Evolutionary conservation across 2,113 vertebrate species (phyloP), one percentile per base, ranked within the genome.

Genomic region (Xerus inauris): DNA sequence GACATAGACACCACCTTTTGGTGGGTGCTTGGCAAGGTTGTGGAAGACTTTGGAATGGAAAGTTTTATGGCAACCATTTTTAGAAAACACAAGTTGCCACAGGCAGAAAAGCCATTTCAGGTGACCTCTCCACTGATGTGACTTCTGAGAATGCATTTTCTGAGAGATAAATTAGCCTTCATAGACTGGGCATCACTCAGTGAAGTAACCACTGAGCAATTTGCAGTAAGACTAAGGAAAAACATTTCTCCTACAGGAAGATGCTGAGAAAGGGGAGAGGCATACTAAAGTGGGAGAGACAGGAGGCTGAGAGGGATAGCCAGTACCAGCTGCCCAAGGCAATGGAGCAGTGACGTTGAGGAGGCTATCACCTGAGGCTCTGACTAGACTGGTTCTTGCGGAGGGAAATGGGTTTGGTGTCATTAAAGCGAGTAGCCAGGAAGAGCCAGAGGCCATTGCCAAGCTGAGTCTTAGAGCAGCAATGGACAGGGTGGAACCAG

Each of bases 261-360:
- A 57, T 40, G 54, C 73, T 8, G 4, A 32, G 35, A 84, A 49
- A 79, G 8, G 3, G 8, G 47, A 26, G 11, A n/a, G 16, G 12
- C 7, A 11, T 10, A 14, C 47, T 24, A 54, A 79, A 47, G 20
- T 24, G 10, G 26, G 24, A 8, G 4, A 9, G 6, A 6, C 0
- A 5, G 45, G 38, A 92, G n/a, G 45, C 82, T 20, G 28, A 32
- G 72, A 71, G 0, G 11, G 38, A 28, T 0, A 17, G 17, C 69
- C 40, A 32, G 35, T 8, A 17, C 19, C 35, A 20, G 10, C 0
- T 13, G 40, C 40, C 64, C 42, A 40, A 9, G 59, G 32, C 12
- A 12, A 45, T 42, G 54, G 59, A 42, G 20, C 20, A 1, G 13
- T 24, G 30, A 28, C 47, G 6, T 0, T 0, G 10, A 45, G 30